Conservation (phyloP, 2,888 invertebrate genomes). For the Odontocerum albicorne region DNA sequence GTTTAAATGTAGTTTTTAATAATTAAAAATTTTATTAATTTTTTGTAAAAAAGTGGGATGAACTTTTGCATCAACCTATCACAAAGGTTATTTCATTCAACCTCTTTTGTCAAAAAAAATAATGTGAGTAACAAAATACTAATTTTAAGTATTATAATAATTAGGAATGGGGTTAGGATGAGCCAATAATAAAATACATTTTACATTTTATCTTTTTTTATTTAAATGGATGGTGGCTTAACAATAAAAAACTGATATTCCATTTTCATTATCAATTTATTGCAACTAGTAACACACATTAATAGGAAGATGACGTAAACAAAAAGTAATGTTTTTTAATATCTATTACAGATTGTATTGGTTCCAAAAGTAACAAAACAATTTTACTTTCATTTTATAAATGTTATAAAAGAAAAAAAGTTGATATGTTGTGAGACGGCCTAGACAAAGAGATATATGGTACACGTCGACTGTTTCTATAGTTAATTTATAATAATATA, state of each 20-base stretch:
- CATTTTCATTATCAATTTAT: slow-evolving; percentile 47
- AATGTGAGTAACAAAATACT: too few relatives aligned
- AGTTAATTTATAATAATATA: not conserved
- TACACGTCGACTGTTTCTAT: not conserved
- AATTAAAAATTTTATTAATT: too few relatives aligned
- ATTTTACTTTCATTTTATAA: slow-evolving; percentile 12
- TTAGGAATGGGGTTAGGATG: not conserved
- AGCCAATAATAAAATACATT: not conserved
- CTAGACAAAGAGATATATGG: not conserved
- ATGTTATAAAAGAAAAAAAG: slow-evolving; percentile 20
- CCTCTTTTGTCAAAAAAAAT: too few relatives aligned
- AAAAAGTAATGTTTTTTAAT: slow-evolving; percentile 13
- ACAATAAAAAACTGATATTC: too few relatives aligned
- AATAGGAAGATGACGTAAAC: slow-evolving; percentile 50
- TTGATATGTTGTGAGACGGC: slow-evolving; percentile 23
- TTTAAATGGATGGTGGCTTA: too few relatives aligned
- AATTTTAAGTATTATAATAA: not conserved
- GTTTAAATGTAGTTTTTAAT: too few relatives aligned
- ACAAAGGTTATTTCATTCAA: too few relatives aligned
- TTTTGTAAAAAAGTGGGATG: too few relatives aligned
- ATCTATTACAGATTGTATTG: slow-evolving; percentile 9
- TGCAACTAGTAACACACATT: slow-evolving; percentile 64
- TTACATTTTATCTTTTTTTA: too few relatives aligned
- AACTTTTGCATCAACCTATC: too few relatives aligned
- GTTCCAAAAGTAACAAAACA: slow-evolving; percentile 9